A percentile compares a stretch with the other conserved stretches of the same genome.
phyloP scores from a whole-genome alignment of 1,140 invertebrate species.

The Magallana angulata region DNA sequence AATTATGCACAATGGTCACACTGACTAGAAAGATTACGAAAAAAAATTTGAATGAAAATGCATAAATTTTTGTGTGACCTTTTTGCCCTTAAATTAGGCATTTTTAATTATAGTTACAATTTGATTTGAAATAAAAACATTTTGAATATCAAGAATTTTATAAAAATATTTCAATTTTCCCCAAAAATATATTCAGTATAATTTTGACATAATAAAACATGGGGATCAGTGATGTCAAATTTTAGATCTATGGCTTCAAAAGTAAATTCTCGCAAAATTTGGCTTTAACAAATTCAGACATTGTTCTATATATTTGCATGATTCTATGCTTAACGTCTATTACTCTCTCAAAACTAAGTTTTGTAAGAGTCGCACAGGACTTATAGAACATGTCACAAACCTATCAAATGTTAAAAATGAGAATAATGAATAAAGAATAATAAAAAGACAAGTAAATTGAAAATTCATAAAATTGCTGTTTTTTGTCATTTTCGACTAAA shows the following conservation, averaged over 20 bases:
- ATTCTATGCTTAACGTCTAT: background rate
- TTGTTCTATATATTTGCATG: conserved; percentile 21
- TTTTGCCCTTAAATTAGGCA: background rate
- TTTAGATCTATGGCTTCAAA: background rate
- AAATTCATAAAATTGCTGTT: conserved; percentile 4
- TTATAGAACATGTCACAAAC: conserved; percentile 2
- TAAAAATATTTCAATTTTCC: too few relatives aligned
- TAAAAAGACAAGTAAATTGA: conserved; percentile 24
- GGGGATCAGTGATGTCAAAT: too few relatives aligned
- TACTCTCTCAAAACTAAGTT: background rate
- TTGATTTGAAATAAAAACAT: background rate
- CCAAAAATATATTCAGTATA: too few relatives aligned
- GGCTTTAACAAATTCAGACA: conserved; percentile 17
- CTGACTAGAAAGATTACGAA: conserved; percentile 4
- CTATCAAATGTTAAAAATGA: conserved; percentile 24
- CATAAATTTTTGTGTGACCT: conserved; percentile 10
- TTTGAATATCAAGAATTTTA: too few relatives aligned
- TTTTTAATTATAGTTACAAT: background rate
- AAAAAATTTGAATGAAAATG: background rate
- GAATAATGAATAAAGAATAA: conserved; percentile 24
- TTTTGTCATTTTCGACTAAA: conserved; percentile 4
- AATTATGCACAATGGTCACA: background rate
- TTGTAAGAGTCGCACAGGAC: background rate
- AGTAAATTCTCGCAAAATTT: conserved; percentile 1
- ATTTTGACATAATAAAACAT: too few relatives aligned